Conservation (phyloP, 2,797 vertebrate species). For the Carcharodon carcharias region DNA sequence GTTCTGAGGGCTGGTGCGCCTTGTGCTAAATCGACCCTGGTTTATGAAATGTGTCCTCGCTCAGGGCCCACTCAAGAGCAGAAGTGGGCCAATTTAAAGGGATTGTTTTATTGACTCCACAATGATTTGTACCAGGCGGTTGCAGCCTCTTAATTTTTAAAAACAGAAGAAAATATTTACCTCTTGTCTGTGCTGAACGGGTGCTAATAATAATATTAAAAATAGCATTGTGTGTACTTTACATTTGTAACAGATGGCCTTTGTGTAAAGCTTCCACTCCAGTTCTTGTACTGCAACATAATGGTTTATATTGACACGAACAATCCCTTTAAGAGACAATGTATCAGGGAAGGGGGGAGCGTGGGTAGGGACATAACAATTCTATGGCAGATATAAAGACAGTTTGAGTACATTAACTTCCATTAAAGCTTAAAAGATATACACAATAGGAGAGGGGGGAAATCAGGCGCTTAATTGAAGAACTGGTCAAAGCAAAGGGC, state of each 20-base stretch:
- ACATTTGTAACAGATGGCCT: neutral
- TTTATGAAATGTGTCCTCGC: neutral
- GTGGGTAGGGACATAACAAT: neutral
- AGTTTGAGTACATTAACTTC: slow-evolving; percentile 33
- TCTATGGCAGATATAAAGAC: slow-evolving; percentile 20
- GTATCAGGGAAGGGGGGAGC: neutral
- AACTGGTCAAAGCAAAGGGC: slow-evolving; percentile 31
- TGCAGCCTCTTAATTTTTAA: neutral
- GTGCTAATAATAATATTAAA: neutral
- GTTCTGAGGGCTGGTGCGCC: neutral
- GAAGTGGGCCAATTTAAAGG: neutral
- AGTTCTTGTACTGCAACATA: neutral
- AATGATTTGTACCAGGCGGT: neutral
- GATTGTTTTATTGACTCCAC: neutral
- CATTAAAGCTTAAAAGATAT: slow-evolving; percentile 8
- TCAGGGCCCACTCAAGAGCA: neutral
- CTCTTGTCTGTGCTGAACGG: neutral
- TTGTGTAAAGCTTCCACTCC: neutral
- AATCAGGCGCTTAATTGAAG: slow-evolving; percentile 30
- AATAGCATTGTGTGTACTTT: neutral
- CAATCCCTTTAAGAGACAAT: slow-evolving; percentile 32
- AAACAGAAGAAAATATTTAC: neutral
- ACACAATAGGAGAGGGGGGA: neutral
- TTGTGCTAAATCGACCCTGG: neutral
- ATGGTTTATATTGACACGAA: neutral